phyloP scores from a whole-genome alignment of 2,888 invertebrate genomes.

The Poecilobothrus nobilitatus region DNA sequence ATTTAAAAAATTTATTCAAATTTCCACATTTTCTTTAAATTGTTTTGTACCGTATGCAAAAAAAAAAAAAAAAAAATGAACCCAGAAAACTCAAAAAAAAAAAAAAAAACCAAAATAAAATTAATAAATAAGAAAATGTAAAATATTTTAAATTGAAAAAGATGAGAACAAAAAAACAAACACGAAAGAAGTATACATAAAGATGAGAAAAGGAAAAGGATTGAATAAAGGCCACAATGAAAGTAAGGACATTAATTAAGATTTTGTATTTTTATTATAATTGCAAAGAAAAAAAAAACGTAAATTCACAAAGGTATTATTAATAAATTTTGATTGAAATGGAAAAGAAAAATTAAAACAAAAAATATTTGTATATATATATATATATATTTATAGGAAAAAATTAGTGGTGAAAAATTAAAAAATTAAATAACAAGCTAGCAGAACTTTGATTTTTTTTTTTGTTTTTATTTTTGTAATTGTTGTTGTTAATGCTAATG shows the following conservation, averaged over 20 bases:
- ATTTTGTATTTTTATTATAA: not conserved
- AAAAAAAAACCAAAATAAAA: too few relatives aligned
- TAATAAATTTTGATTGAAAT: not conserved
- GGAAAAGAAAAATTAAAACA: not conserved
- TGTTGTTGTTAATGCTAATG: too few relatives aligned
- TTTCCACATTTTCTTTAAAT: not conserved
- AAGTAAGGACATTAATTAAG: not conserved
- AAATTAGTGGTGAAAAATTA: too few relatives aligned
- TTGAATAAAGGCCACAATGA: not conserved
- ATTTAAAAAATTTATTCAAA: not conserved
- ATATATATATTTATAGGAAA: too few relatives aligned
- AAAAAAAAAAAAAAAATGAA: not conserved
- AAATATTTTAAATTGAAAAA: not conserved
- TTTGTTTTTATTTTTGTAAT: too few relatives aligned
- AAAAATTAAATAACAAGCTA: too few relatives aligned
- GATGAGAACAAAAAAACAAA: not conserved
- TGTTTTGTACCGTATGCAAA: not conserved
- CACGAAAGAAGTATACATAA: not conserved
- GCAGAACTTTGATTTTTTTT: too few relatives aligned
- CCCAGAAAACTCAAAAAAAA: not conserved
- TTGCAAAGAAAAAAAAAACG: not conserved
- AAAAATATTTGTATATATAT: too few relatives aligned
- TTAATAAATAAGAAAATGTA: not conserved
- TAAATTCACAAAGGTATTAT: not conserved
- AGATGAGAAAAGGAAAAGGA: not conserved